phyloP scores from a whole-genome alignment of 2,113 vertebrate species.

The Hippocampus guttulatus region DNA sequence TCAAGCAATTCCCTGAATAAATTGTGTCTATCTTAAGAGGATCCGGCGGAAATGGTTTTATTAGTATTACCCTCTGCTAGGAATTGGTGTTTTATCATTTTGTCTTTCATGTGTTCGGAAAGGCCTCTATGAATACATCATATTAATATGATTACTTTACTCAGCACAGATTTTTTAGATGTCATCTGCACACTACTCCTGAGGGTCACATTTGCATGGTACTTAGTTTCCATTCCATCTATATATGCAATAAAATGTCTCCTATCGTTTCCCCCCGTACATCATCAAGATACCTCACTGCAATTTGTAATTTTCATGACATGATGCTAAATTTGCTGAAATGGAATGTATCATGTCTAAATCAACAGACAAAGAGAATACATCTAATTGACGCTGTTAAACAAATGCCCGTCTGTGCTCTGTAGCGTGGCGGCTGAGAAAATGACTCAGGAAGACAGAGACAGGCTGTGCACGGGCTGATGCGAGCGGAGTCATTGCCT shows the following conservation, averaged over 20 bases:
- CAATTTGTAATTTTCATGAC: too few relatives aligned
- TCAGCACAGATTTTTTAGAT: too few relatives aligned
- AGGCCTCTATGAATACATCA: background rate
- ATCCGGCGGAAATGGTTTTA: background rate
- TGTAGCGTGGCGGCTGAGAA: conserved; percentile 16
- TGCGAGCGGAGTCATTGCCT: conserved; percentile 32
- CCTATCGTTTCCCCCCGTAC: too few relatives aligned
- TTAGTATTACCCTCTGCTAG: background rate
- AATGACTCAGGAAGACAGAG: conserved; percentile 27
- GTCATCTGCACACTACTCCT: background rate
- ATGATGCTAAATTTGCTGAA: too few relatives aligned
- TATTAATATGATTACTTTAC: background rate
- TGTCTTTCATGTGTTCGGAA: background rate
- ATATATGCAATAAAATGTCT: background rate
- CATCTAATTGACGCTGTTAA: conserved; percentile 12
- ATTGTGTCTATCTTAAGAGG: background rate
- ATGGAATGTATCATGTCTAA: background rate
- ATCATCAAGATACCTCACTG: too few relatives aligned
- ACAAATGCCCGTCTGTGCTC: conserved; percentile 15
- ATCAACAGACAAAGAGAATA: background rate
- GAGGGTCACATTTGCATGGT: too few relatives aligned
- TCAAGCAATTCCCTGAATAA: too few relatives aligned
- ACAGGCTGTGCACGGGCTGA: conserved; percentile 34
- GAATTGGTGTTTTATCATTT: background rate
- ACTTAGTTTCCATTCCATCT: too few relatives aligned